phyloP scores from a whole-genome alignment of 2,797 vertebrate species.

The Intellagama lesueurii region DNA sequence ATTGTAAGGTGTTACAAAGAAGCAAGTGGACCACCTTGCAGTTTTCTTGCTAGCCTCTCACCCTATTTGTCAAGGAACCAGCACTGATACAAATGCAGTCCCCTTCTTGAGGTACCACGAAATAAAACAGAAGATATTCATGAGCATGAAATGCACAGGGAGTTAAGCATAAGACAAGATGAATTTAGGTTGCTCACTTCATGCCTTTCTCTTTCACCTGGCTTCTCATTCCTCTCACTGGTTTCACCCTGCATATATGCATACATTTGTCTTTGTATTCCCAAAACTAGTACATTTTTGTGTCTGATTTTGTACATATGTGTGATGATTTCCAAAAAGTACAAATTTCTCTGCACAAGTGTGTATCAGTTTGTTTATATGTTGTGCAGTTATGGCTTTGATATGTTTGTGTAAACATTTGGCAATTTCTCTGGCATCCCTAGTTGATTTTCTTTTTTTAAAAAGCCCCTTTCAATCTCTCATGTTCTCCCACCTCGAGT shows the following conservation, averaged over 20 bases:
- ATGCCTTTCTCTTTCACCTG: too few relatives aligned
- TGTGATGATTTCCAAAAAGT: background rate
- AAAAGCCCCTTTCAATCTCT: too few relatives aligned
- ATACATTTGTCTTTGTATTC: background rate
- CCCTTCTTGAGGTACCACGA: background rate
- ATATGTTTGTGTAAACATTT: background rate
- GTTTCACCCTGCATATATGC: too few relatives aligned
- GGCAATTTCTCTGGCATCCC: too few relatives aligned
- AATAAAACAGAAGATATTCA: background rate
- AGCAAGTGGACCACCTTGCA: background rate
- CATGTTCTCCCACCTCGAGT: too few relatives aligned
- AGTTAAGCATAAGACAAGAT: background rate
- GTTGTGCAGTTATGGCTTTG: background rate
- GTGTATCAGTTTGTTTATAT: background rate
- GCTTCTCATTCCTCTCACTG: too few relatives aligned
- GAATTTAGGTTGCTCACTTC: background rate
- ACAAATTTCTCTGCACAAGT: background rate
- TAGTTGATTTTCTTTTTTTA: too few relatives aligned
- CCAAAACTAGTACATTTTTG: background rate
- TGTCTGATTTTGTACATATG: background rate
- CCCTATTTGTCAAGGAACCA: background rate
- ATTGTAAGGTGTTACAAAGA: background rate
- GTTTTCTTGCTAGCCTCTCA: background rate
- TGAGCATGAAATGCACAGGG: background rate
- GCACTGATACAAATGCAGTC: background rate